phyloP scores from a whole-genome alignment of 2,888 invertebrate species.

The Camptogramma bilineatum region DNA sequence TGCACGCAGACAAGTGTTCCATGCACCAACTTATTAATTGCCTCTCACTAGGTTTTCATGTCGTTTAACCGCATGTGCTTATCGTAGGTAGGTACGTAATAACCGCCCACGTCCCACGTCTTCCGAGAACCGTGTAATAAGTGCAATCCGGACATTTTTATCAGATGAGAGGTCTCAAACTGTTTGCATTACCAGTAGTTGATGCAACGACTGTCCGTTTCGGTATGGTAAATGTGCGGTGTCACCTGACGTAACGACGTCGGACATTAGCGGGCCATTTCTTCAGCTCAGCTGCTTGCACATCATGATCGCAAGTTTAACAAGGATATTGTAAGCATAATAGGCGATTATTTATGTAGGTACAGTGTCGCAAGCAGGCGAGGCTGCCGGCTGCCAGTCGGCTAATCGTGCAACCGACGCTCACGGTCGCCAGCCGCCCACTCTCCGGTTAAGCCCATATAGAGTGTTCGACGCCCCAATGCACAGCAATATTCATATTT shows the following conservation, averaged over 20 bases:
- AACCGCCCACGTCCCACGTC: constrained; percentile 33
- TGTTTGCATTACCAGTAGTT: constrained; percentile 37
- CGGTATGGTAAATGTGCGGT: constrained; percentile 31
- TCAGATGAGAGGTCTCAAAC: constrained; percentile 35
- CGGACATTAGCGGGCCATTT: constrained; percentile 29
- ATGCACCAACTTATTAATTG: constrained; percentile 52
- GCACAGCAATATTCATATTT: constrained; percentile 78
- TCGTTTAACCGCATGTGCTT: constrained; percentile 41
- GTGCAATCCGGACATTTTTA: constrained; percentile 37
- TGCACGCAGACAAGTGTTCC: constrained; percentile 48
- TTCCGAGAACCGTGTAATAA: constrained; percentile 33
- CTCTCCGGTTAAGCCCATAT: constrained; percentile 81
- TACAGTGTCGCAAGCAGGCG: constrained; percentile 73
- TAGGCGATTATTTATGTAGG: constrained; percentile 68
- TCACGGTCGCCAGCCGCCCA: constrained; percentile 83
- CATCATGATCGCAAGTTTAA: constrained; percentile 41
- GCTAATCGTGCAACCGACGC: constrained; percentile 75
- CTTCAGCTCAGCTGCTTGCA: constrained; percentile 34
- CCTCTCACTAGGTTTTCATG: constrained; percentile 55
- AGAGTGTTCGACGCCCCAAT: constrained; percentile 73
- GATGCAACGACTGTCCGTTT: constrained; percentile 38
- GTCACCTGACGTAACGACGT: constrained; percentile 35
- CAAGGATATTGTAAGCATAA: constrained; percentile 51
- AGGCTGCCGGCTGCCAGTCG: constrained; percentile 56
- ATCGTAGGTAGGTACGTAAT: constrained; percentile 24